A percentile compares a stretch with the other conserved stretches of the same genome.
These are phyloP conservation scores for Corvus moneduloides DNA, from an alignment of 2,113 vertebrate species.

Conservation along the genomic window DNA sequence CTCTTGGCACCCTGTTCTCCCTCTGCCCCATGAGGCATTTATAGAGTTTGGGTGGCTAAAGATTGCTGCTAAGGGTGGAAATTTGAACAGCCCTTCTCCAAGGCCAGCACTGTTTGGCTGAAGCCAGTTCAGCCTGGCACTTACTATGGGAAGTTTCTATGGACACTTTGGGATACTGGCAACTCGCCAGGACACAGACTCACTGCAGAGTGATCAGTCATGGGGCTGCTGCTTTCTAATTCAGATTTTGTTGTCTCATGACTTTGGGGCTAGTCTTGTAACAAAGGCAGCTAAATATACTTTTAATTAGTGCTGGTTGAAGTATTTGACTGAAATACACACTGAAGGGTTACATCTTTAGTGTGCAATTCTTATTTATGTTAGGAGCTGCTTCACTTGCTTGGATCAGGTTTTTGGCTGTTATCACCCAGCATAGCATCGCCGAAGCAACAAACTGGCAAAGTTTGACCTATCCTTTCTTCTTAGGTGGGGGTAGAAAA, in stretches of 20 bases:
- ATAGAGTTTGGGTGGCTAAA: not conserved
- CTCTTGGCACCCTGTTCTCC: not conserved
- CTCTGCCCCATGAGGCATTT: not conserved
- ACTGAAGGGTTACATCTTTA: not conserved
- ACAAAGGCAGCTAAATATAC: not conserved
- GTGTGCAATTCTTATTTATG: not conserved
- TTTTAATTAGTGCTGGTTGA: constrained; percentile 9
- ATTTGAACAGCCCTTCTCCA: not conserved
- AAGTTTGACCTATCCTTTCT: constrained; percentile 18
- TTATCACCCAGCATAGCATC: not conserved
- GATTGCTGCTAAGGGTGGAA: not conserved
- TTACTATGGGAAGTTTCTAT: not conserved
- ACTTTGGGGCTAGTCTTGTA: not conserved
- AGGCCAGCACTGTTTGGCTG: not conserved
- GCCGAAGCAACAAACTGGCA: not conserved
- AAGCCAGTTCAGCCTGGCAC: not conserved
- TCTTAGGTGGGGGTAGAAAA: not conserved
- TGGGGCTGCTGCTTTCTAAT: not conserved
- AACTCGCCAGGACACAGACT: not conserved
- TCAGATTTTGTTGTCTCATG: not conserved
- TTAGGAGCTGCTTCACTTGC: not conserved
- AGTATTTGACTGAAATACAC: not conserved
- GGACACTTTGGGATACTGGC: not conserved
- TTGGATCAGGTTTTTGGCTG: not conserved
- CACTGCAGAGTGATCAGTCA: not conserved